phyloP scores from a whole-genome alignment of 30 jellyfish, hydroid and myxozoan species.

The Chironex yamaguchii region DNA sequence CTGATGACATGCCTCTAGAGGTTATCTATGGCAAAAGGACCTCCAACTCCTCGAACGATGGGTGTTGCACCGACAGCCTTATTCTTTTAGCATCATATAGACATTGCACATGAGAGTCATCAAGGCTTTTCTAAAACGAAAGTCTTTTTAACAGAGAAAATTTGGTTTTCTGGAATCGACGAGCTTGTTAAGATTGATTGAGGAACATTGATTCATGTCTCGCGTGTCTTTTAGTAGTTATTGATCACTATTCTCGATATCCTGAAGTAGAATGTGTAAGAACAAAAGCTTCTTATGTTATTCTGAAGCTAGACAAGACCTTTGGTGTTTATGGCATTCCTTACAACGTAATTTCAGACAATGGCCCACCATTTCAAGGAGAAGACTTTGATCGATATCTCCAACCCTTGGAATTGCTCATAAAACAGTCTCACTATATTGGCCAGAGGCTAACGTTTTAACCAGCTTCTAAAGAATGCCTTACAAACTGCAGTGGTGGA shows the following conservation, averaged over 20 bases:
- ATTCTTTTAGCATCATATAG: no score
- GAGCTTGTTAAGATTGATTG: not conserved
- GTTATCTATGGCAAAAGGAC: no score
- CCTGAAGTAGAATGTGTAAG: conserved; percentile 13
- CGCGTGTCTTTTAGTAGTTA: conserved; percentile 13
- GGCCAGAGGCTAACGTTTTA: not conserved
- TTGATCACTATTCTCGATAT: not conserved
- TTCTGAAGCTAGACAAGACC: not conserved
- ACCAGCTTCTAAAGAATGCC: not conserved
- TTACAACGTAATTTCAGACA: not conserved
- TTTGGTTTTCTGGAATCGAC: conserved; percentile 27
- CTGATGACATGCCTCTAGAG: no score
- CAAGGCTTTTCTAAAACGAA: no score
- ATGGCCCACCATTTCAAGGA: no score
- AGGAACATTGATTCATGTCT: not conserved
- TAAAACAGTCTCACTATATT: not conserved
- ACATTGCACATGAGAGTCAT: no score
- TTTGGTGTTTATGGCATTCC: not conserved
- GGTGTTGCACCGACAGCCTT: no score
- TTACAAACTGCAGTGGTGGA: no score
- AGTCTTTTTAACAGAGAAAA: not conserved
- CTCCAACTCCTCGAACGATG: no score
- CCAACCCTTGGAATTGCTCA: not conserved
- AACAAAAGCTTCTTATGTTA: not conserved
- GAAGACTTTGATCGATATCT: not conserved